Evolutionary conservation across 2,888 invertebrate genomes (phyloP), one percentile per base, ranked within the genome.

Genomic region (Heteropelma amictum): DNA sequence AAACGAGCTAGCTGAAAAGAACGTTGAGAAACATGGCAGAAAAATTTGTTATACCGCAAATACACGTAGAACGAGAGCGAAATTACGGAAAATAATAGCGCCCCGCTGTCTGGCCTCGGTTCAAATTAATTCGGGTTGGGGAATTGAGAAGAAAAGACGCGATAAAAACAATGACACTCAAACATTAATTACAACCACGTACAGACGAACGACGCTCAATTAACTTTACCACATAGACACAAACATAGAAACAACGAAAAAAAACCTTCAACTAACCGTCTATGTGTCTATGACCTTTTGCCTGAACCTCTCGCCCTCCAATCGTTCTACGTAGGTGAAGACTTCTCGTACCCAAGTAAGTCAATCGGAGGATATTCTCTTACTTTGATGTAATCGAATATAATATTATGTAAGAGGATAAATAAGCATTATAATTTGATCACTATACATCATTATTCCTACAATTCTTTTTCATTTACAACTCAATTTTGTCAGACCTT

Each of bases 271-370:
- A 80, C 79, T 81, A 81, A 81, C 78, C 69, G 76, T 87, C 82
- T 86, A 80, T 87, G 81, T 88, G 85, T 88, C 86, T 89, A 85
- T 88, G 83, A 58, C 56, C 56, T 58, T 12, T 58, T 87, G 85
- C 86, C 86, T 85, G 84, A 85, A 83, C 83, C 83, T 84, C 82
- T 86, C 86, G 83, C 88, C 84, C 83, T 87, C 82, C 82, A 82
- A 64, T 75, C 83, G 78, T 81, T 78, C 83, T 80, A 79, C 84
- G 75, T 82, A 92, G 92, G 91, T 90, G 92, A 92, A 90, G 92
- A 92, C 90, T 91, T 90, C 91, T 91, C 91, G 87, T 91, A 91
- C 88, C 86, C 92, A 92, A 92, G 92, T 92, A 92, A 92, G 92
- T 92, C 90, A 82, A 67, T 72, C 78, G 78, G 72, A 51, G 78